Conservation (phyloP, 2,888 invertebrate species). For the Crematogaster levior region DNA sequence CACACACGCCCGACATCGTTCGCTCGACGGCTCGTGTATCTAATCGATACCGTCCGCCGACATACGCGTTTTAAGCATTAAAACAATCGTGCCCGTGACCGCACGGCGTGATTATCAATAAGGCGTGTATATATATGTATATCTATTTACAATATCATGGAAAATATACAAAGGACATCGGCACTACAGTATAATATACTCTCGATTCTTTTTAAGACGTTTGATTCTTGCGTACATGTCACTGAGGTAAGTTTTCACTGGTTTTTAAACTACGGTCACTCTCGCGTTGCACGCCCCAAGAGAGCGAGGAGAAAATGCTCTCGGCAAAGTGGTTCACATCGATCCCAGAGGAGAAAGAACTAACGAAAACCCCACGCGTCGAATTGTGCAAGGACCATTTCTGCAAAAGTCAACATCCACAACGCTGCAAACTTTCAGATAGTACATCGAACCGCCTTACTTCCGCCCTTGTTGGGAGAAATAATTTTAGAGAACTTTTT, state of each 20-base stretch:
- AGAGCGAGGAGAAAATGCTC: constrained; percentile 56
- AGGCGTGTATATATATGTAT: constrained; percentile 75
- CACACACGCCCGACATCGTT: constrained; percentile 19
- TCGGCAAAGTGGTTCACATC: constrained; percentile 64
- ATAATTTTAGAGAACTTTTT: not conserved
- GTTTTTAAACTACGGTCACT: constrained; percentile 54
- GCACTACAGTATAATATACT: constrained; percentile 75
- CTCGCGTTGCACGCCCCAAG: constrained; percentile 29
- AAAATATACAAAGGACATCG: constrained; percentile 78
- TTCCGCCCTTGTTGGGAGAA: not conserved
- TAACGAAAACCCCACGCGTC: constrained; percentile 44
- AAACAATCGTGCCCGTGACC: constrained; percentile 69
- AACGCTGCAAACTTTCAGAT: not conserved
- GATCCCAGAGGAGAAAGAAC: constrained; percentile 49
- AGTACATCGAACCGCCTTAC: not conserved
- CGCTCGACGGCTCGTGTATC: constrained; percentile 43
- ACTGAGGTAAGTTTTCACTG: constrained; percentile 78
- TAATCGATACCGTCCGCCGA: constrained; percentile 38
- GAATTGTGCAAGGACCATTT: constrained; percentile 28
- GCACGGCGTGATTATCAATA: constrained; percentile 70
- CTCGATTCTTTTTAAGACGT: constrained; percentile 74
- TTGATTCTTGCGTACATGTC: constrained; percentile 79
- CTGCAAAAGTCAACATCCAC: constrained; percentile 2
- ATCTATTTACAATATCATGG: constrained; percentile 75
- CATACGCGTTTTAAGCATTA: constrained; percentile 69